Base-by-base conservation (phyloP, 2,797 vertebrate genomes). In the Pseudopleuronectes americanus region DNA sequence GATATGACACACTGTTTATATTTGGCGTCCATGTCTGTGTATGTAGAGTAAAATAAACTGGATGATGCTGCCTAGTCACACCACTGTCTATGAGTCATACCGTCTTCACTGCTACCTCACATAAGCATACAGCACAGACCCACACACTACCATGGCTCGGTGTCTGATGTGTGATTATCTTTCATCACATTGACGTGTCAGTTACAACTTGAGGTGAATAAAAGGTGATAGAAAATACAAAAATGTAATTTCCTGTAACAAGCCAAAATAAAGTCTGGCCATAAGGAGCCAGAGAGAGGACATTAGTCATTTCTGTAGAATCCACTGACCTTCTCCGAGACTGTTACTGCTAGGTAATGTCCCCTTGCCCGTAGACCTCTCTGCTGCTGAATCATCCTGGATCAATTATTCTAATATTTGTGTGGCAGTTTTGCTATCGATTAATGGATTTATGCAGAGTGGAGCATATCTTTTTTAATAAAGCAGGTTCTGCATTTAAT, bases 351-450 rank as follows among this genome's bases (percentile, higher is more conserved):
- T 59, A 43, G 70, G 80, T 89, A 90, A 91, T 88, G 88, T 89
- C 83, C 87, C 66, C 71, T 66, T 80, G 63, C 66, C 84, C 67
- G 61, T 26, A 58, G 84, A 85, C 84, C 83, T 83, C 71, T 68
- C 70, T 4, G 57, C 83, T 90, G 89, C 92, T 91, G 89, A 93
- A 92, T 93, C 89, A 90, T 67, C 78, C 69, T 8, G 36, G 80
- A 93, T 93, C 92, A 92, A 92, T 93, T 91, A 87, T 90, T 92
- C 76, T 92, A 90, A 87, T 93, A 90, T 90, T 90, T 91, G 77
- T 89, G 81, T 91, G 89, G 83, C 87, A 88, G 79, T 87, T 93
- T 87, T 88, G 55, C 36, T 81, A 91, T 93, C 70, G 89, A 93
- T 91, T 86, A 81, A 85, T 84, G 82, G 72, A 87, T 92, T 90